Evolutionary conservation across 2,888 invertebrate species (phyloP).

Genomic region (Nebria brevicollis): DNA sequence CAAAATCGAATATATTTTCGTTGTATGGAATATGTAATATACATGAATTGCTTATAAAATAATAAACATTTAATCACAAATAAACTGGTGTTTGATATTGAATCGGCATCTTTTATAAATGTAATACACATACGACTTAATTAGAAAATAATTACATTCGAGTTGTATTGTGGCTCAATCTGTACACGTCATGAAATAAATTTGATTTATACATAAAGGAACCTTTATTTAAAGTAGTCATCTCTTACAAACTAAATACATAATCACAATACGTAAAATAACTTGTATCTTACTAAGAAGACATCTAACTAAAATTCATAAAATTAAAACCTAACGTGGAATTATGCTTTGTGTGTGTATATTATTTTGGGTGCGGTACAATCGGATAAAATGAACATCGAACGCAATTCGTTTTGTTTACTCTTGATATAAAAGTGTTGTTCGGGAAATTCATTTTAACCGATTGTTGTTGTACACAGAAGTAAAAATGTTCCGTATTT

Average conservation of each 20-base stretch:
- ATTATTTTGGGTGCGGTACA: background rate
- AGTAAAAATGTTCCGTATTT: slow-evolving; percentile 31
- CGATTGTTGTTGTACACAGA: slow-evolving; percentile 17
- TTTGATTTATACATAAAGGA: slow-evolving; percentile 30
- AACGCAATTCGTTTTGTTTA: background rate
- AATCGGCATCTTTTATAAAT: slow-evolving; percentile 7
- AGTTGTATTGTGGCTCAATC: background rate
- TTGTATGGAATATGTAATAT: background rate
- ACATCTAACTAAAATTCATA: slow-evolving; percentile 19
- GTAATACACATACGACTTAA: background rate
- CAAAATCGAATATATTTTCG: background rate
- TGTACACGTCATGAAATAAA: slow-evolving; percentile 2
- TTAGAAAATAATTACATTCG: background rate
- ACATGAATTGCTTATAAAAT: slow-evolving; percentile 5
- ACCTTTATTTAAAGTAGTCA: slow-evolving; percentile 31
- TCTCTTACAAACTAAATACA: slow-evolving; percentile 37
- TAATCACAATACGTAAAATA: slow-evolving; percentile 46
- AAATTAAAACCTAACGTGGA: slow-evolving; percentile 26
- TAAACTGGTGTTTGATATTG: slow-evolving; percentile 5
- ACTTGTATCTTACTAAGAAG: background rate
- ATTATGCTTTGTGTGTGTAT: background rate
- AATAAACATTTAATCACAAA: background rate
- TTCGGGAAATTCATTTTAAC: no score
- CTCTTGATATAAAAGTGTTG: no score
- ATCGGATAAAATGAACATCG: background rate